These are phyloP conservation scores for Arrhopalites spinosus DNA, from an alignment of 2,888 invertebrate genomes.

Conservation along the genomic window DNA sequence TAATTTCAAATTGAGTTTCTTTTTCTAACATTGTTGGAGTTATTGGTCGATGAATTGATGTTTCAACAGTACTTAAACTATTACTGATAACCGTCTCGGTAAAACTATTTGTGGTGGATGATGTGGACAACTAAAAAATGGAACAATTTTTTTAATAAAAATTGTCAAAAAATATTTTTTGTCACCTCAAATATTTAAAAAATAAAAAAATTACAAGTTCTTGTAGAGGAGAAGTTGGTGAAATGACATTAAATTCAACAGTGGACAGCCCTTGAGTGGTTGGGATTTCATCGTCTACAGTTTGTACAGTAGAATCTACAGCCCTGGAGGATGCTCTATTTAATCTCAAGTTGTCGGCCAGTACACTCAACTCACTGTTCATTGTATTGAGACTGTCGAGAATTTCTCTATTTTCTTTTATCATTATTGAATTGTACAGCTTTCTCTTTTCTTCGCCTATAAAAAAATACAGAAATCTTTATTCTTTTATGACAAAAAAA, in stretches of 20 bases:
- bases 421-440: conserved; percentile 64
- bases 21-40: conserved; percentile 47
- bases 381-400: conserved; percentile 22
- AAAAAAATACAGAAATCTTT: too few species aligned
- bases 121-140: conserved; percentile 1
- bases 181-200: neutral
- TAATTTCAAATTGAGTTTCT: conserved; percentile 50
- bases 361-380: conserved; percentile 66
- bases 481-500: too few species aligned
- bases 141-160: neutral
- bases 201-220: neutral
- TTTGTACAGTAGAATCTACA: conserved; percentile 26
- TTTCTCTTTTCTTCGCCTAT: conserved; percentile 61
- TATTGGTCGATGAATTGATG: neutral
- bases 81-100: conserved; percentile 1
- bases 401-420: conserved; percentile 69
- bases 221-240: neutral
- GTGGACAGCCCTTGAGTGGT: neutral
- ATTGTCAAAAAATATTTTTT: neutral
- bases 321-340: conserved; percentile 59
- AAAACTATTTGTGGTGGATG: neutral
- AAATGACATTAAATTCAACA: neutral
- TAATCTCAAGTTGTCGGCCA: conserved; percentile 65
- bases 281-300: conserved; percentile 59
- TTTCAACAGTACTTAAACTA: conserved; percentile 4